Percentiles rank a stretch among this genome's conserved stretches.
These are phyloP conservation scores for Pithys albifrons DNA, from an alignment of 2,113 vertebrate genomes.

Conservation along the genomic window DNA sequence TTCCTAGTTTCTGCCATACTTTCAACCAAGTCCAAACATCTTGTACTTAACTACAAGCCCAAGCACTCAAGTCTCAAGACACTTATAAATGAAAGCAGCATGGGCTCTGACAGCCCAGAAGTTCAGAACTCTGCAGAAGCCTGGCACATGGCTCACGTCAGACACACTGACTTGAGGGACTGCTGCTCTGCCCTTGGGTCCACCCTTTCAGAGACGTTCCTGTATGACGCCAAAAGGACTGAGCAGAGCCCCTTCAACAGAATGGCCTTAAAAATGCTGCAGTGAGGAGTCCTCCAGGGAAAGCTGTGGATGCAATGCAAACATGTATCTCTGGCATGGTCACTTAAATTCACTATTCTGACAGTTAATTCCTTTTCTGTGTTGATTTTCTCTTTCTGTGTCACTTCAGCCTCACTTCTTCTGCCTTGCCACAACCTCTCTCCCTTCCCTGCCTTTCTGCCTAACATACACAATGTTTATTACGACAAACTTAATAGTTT, in stretches of 20 bases:
- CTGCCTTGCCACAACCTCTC: neutral
- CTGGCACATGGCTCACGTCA: accelerated
- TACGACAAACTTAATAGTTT: neutral
- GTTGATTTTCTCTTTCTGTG: neutral
- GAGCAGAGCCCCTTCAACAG: neutral
- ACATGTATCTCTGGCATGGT: accelerated
- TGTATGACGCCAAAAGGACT: neutral
- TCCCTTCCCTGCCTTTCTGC: neutral
- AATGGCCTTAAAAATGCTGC: neutral
- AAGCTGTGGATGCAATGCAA: neutral
- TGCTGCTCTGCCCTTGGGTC: neutral
- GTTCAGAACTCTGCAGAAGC: neutral
- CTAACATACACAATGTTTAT: neutral
- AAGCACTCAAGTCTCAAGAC: neutral
- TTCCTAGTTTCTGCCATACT: neutral
- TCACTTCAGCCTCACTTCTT: neutral
- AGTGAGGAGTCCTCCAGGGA: neutral
- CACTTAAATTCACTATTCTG: neutral
- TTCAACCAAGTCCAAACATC: neutral
- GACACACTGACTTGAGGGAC: accelerated
- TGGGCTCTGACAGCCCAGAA: neutral
- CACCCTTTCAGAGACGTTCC: neutral
- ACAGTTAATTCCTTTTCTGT: neutral
- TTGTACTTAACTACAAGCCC: neutral
- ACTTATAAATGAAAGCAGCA: neutral